Evolutionary conservation across 1,140 invertebrate species (phyloP), one percentile per base, ranked within the genome.

Genomic region (Drosophila orena): DNA sequence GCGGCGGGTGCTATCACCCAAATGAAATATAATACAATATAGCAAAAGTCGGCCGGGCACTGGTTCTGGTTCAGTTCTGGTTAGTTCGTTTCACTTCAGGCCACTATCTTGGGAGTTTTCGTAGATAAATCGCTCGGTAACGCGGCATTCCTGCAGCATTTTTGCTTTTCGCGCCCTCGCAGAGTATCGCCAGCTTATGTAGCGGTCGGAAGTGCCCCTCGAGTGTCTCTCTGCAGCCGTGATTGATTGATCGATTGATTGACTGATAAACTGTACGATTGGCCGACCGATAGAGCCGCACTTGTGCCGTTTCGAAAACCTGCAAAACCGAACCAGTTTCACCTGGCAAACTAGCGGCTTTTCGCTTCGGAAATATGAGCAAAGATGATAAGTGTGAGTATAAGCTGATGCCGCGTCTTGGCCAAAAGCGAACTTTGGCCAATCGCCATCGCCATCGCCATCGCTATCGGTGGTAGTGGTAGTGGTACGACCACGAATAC

Each of bases 321-420:
- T n/a, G 1, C 17, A 20, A 24, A 58, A 35, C n/a, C 37, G 37
- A 53, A 43, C 64, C 47, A 27, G 44, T 52, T 52, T 14, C 8
- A 61, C 46, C 37, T 22, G 35, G 27, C 40, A 77, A 49, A 78
- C 64, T 75, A 65, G 65, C 54, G 50, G 61, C 49, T 65, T 20
- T 80, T 58, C 54, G 59, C 57, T 62, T 42, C 37, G 65, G 57
- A 61, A 89, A 84, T 83, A 89, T 89, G 84, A 89, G 84, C 77
- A 80, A 89, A 80, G 84, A 89, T 89, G 84, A 89, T 78, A 89
- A 89, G 84, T 89, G 84, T 89, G 72, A 89, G 84, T 89, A 88
- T 64, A 10, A 37, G 37, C 24, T 61, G 55, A 20, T 27, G 14
- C 6, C n/a, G n/a, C 17, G 54, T 30, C 43, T 42, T 46, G 12